Conservation (phyloP, 2,888 invertebrate species). For the Drosophila nigritarsus region DNA sequence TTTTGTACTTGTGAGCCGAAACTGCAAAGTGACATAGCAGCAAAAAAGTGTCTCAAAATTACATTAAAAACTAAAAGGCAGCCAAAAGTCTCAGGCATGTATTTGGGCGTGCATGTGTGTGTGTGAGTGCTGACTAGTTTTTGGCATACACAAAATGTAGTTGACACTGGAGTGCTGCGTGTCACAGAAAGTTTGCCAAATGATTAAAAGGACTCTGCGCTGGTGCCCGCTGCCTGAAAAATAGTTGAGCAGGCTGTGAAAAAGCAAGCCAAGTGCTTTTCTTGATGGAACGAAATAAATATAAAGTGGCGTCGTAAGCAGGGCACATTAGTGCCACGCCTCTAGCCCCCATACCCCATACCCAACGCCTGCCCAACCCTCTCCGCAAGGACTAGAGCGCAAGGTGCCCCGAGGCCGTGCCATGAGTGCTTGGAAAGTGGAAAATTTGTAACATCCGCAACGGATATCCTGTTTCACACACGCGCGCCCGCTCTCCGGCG, state of each 20-base stretch:
- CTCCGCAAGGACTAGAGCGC: constrained; percentile 4
- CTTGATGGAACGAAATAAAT: constrained; percentile 75
- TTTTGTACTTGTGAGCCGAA: constrained; percentile 51
- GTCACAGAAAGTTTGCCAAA: constrained; percentile 79
- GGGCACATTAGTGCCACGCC: constrained; percentile 73
- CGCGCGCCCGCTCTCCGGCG: constrained; percentile 35
- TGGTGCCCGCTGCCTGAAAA: constrained; percentile 36
- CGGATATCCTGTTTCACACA: constrained; percentile 82
- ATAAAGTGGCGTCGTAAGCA: constrained; percentile 79
- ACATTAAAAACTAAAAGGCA: constrained; percentile 77
- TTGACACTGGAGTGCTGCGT: constrained; percentile 75
- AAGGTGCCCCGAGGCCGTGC: constrained; percentile 58
- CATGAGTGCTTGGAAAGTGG: constrained; percentile 75
- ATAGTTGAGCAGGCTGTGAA: constrained; percentile 60
- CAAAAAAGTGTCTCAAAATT: constrained; percentile 72
- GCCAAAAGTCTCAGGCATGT: constrained; percentile 42
- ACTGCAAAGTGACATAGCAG: constrained; percentile 67
- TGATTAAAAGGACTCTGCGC: constrained; percentile 78
- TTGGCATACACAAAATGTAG: constrained; percentile 77
- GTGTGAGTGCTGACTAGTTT: constrained; percentile 56
- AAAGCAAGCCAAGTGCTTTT: constrained; percentile 66
- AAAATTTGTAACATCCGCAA: constrained; percentile 83
- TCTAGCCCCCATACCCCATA: not conserved
- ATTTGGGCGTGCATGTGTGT: constrained; percentile 30
- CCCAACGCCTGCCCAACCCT: not conserved